Evolutionary conservation across 92 coral and sea anemone species (phyloP), one percentile per base, ranked within the genome.

Genomic region (Blastomussa wellsi): DNA sequence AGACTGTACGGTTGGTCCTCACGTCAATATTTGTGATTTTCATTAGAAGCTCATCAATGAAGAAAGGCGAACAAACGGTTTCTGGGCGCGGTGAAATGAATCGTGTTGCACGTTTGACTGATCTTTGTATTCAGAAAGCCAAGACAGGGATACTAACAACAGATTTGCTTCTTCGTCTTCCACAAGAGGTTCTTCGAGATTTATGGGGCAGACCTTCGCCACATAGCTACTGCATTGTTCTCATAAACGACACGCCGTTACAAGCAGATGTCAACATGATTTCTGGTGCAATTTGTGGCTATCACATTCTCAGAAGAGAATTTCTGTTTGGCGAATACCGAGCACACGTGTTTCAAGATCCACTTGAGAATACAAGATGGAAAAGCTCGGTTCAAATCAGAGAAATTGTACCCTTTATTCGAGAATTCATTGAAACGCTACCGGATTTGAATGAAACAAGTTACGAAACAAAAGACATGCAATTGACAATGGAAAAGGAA

Each of bases 281-380:
- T 12, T 24, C 60, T 17, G 84, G 84, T 12, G 84, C 64, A 22
- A 80, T 80, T 32, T 80, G 84, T 57, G 84, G 84, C 19, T 80
- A 16, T 12, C 57, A 67, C 41, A 57, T 22, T 66, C 44, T 67
- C 19, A 80, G 31, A 29, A 66, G 32, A 35, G 64, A 80, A 67
- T 80, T 80, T 47, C 31, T 80, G 41, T 65, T 80, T 47, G 84
- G 84, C 32, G 65, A 80, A 48, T 80, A 80, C 17, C 20, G 67
- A 42, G 29, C 76, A 29, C 31, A 14, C 44, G 84, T 80, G 49
- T 80, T 68, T 65, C 42, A 22, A 35, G 76, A 67, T 47, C 75
- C 74, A 36, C 84, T 80, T 28, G 84, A 66, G 35, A 44, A 33
- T 20, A 53, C 41, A 44, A 67, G 29, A 9, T 80, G 84, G 84